Evolutionary conservation across 2,888 invertebrate genomes (phyloP).

Genomic region (Melanostoma mellinum): DNA sequence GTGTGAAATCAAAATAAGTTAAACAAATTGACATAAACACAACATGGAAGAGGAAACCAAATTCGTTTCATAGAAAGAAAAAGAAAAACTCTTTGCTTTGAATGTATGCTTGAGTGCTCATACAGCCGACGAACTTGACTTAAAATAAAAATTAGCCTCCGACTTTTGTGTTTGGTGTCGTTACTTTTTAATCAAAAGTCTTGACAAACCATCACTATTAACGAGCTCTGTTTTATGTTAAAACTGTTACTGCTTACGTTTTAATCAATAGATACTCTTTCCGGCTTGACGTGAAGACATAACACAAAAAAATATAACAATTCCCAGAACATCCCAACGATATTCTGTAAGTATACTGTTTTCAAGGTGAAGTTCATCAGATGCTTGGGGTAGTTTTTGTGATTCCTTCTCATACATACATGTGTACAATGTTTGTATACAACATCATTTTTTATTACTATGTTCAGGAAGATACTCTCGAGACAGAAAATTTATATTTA

Average conservation of each 20-base stretch:
- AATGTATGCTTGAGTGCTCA: background rate
- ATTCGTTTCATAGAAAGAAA: constrained; percentile 9
- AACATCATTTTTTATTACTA: no score
- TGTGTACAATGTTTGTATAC: no score
- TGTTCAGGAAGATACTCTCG: no score
- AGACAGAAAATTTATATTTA: no score
- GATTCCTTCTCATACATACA: background rate
- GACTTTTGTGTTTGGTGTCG: background rate
- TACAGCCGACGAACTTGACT: background rate
- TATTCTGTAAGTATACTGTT: background rate
- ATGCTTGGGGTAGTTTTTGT: background rate
- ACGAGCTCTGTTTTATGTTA: constrained; percentile 19
- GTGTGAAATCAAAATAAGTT: background rate
- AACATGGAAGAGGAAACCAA: background rate
- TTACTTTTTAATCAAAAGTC: constrained; percentile 29
- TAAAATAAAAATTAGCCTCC: background rate
- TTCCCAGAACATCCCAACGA: constrained; percentile 11
- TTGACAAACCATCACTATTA: constrained; percentile 33
- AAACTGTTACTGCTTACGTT: constrained; percentile 21
- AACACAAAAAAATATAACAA: constrained; percentile 2
- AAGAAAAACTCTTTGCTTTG: background rate
- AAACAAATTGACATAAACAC: constrained; percentile 4
- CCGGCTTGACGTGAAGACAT: constrained; percentile 10
- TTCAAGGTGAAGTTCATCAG: constrained; percentile 36
- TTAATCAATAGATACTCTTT: constrained; percentile 27